Base-by-base conservation (phyloP, 2,113 vertebrate genomes). In the Falcunculus frontatus region DNA sequence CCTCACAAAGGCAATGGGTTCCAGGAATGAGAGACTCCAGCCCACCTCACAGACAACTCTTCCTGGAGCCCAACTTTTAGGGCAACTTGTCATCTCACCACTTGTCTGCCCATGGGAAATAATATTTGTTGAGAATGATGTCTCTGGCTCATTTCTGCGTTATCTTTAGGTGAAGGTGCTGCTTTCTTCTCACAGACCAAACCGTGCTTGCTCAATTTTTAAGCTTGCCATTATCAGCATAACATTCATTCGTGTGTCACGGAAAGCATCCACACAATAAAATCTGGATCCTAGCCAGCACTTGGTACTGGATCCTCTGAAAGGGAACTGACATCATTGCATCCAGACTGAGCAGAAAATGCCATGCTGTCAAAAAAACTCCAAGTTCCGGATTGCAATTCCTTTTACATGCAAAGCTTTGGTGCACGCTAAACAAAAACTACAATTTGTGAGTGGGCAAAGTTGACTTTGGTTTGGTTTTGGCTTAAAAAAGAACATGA, bases 351-450 rank as follows among this genome's bases (percentile, higher is more conserved):
- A 89, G 47, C 33, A 86, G 73, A 90, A 89, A 63, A 59, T n/a
- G 21, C 16, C 60, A 35, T 10, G 20, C 13, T 57, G 55, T 21
- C 39, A 53, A 53, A 67, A 70, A 63, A 3, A 26, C 39, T 16
- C 41, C 41, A 29, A 49, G 9, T 42, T 42, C 39, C 35, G 63
- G 19, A 39, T 4, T 29, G 14, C 22, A 79, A 32, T 50, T 70
- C 21, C 32, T 79, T 80, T 84, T 57, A 41, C 13, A 27, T 14
- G 17, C 32, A 46, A 46, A 76, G 14, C 13, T 62, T 77, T 60
- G 29, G 23, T n/a, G 18, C 16, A 35, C 0, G 0, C 7, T 29
- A 32, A 35, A 55, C 20, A 55, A 65, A 89, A 44, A 16, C 20
- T 50, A 35, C 16, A 50, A 55, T 73, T 89, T 77, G 7, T 69